Base-by-base conservation (phyloP, 2,797 vertebrate species). In the Miichthys miiuy region DNA sequence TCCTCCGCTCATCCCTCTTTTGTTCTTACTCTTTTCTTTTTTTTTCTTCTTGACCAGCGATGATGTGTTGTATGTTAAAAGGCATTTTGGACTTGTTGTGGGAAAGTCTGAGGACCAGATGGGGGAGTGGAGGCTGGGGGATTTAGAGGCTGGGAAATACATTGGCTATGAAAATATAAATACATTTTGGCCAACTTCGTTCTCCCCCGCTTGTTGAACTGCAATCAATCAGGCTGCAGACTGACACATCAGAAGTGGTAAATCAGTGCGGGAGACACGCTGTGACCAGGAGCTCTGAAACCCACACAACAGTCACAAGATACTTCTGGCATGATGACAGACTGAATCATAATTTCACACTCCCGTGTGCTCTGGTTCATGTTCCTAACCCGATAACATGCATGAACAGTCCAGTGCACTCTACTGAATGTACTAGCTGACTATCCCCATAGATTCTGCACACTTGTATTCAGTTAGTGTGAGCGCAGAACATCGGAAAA, bases 71-170 rank as follows among this genome's bases (percentile, higher is more conserved):
- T 82, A 71, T 68, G 77, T 89, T 91, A 87, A 17, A 44, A 79
- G 66, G 69, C 47, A 80, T 79, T 77, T 83, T 90, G 84, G 89
- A 87, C 64, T 76, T 79, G 55, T 76, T 83, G 85, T 81, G 84
- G 88, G 85, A 92, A 94, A 92, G 87, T 94, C 90, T 92, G 90
- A 94, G 73, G 77, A 68, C 68, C 91, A 95, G 93, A 95, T 94
- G 84, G 58, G 60, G 75, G 79, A 89, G 90, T 88, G 72, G 85
- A 91, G 79, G 78, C 62, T 54, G 67, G 56, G 58, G 34, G 87
- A 81, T 90, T 88, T 81, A 68, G 86, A 89, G 64, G 70, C 84
- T 86, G 90, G 81, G 87, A 94, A 91, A 89, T 83, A 86, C 88
- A 89, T 83, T 82, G 65, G 83, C 74, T 82, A 78, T 79, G 65